Evolutionary conservation across 53 echinoderm and acorn worm genomes (phyloP).

Genomic region (Apostichopus leukothele): DNA sequence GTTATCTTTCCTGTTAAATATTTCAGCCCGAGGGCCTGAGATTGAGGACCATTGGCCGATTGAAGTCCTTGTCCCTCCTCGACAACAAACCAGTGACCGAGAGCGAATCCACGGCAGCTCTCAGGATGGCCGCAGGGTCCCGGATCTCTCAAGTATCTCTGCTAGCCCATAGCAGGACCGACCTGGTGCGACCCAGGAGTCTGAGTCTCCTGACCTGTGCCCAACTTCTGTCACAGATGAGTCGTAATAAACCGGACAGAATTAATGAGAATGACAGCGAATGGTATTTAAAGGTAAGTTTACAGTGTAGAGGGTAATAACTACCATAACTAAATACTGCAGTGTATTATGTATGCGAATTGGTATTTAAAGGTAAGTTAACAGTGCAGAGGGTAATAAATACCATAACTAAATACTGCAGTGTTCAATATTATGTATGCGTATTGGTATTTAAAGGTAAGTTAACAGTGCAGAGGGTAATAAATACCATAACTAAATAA

Average conservation of each 20-base stretch:
- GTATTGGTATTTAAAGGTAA: too few species aligned
- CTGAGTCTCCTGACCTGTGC: slow-evolving; percentile 90
- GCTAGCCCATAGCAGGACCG: slow-evolving; percentile 91
- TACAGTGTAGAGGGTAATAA: too few species aligned
- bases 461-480: too few species aligned
- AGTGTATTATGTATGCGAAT: too few species aligned
- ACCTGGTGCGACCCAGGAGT: slow-evolving; percentile 82
- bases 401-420: too few species aligned
- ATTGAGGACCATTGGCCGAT: slow-evolving; percentile 87
- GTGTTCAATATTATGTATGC: too few species aligned
- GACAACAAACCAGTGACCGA: slow-evolving; percentile 83
- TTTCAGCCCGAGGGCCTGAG: slow-evolving; percentile 85
- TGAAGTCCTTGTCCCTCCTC: slow-evolving; percentile 81
- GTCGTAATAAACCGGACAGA: slow-evolving; percentile 94
- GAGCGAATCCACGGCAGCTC: slow-evolving; percentile 92
- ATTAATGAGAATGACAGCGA: slow-evolving; percentile 92
- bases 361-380: too few species aligned
- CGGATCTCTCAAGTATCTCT: slow-evolving; percentile 95
- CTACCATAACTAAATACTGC: too few species aligned
- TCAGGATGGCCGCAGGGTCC: slow-evolving; percentile 98
- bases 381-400: too few species aligned
- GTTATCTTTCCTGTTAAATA: too few species aligned
- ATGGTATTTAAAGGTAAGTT: slow-evolving; percentile 86
- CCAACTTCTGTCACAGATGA: slow-evolving; percentile 82
- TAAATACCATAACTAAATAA: too few species aligned